Base-by-base conservation (phyloP, 2,888 invertebrate genomes). In the Synergus itoensis region DNA sequence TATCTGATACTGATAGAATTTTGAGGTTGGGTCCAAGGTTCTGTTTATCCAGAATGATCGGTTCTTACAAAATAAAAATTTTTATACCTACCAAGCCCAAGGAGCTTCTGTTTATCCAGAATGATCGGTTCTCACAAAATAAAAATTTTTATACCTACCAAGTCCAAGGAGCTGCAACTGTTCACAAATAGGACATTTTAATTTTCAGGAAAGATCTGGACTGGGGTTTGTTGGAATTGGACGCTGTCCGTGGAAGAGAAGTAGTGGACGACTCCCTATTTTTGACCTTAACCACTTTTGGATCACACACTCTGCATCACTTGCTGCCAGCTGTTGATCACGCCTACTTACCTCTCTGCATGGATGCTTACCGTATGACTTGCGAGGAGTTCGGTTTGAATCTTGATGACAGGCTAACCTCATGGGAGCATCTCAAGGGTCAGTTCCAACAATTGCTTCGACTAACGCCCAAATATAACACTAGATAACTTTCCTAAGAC, bases 311-410 rank as follows among this genome's bases (percentile, higher is more conserved):
- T 0, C 92, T 97, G 1, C 97, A 97, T 90, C 97, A 97, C 91
- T 92, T 97, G 28, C 95, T 97, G 86, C 97, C 97, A 0, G 96
- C 96, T 0, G 87, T 97, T 48, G 97, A 97, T 89, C 97, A 97
- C 87, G 95, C 94, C 0, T 94, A 95, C 79, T 91, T 97, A 16
- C 94, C 94, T 11, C 93, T 95, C 76, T 92, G 97, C 4, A 94
- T 95, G 88, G 95, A 95, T 0, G 93, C 94, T 0, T 93, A 95
- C 14, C 85, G 94, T 9, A 93, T 95, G 83, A 95, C 95, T 43
- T 95, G 95, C 85, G 91, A 94, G 53, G 95, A 96, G 86, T 96
- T 95, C 86, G 94, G 94, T 14, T 89, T 94, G 0, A 90, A 93
- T 60, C 91, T 94, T 21, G 81, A 84, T 0, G 76, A 77, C 0